Base-by-base conservation (phyloP, 2,797 vertebrate species). In the Oryzias dopingdopingensis region DNA sequence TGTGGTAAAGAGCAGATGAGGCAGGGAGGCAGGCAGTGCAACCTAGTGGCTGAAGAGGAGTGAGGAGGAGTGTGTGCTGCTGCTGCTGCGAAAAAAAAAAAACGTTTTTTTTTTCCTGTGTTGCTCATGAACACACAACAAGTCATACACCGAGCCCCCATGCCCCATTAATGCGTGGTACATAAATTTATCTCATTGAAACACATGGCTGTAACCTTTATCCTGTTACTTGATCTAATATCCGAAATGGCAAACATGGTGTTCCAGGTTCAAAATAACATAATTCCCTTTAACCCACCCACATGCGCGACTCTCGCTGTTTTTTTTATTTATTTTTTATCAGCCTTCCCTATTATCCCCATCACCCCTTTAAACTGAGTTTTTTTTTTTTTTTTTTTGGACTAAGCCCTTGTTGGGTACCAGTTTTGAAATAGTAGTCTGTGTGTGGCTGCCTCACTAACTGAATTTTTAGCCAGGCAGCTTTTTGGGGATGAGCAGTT, bases 21-120 rank as follows among this genome's bases (percentile, higher is more conserved):
- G 74, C 82, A 59, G 61, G 6, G 83, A 88, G 74, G 85, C 78
- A 83, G 72, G 89, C 90, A 92, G 84, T 92, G 90, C 90, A 26
- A 86, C 90, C 91, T 92, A 91, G 88, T 90, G 91, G 90, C 68
- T 44, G 65, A 70, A 87, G 72, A 88, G 62, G 57, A 63, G 66
- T 70, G 59, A 41, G 65, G 58, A 70, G 62, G 41, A 49, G 56
- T 68, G 64, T 56, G 60, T 56, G 64, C 68, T 40, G 18, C 18
- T 18, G 18, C 18, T 18, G 18, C 18, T 18, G 18, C 18, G 18
- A 42, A 6, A 14, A 73, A 42, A 65, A 49, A 69, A 54, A 67
- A 59, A 75, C 62, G 60, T 52, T 67, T 32, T 65, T 26, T 26
- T 26, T 5, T 10, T 37, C 26, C 18, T 62, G 7, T 56, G 49